Conservation (phyloP, 92 coral and sea anemone genomes). For the Siderastrea siderea region DNA sequence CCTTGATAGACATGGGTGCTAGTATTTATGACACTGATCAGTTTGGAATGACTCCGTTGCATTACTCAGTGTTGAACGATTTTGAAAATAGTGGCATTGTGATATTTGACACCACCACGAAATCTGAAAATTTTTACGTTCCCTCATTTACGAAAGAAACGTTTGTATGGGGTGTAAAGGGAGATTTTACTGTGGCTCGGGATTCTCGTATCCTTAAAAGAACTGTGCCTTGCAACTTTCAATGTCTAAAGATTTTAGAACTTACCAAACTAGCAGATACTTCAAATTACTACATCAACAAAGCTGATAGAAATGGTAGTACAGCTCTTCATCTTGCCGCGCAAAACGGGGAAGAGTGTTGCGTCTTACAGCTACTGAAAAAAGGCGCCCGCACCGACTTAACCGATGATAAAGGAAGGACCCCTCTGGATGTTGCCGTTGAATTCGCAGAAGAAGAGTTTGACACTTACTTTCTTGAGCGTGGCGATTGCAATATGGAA, state of each 20-base stretch:
- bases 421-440: constrained; percentile 17
- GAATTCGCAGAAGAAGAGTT: neutral
- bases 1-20: constrained; percentile 33
- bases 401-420: neutral
- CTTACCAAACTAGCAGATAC: neutral
- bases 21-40: constrained; percentile 28
- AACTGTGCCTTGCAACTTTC: neutral
- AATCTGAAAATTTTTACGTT: neutral
- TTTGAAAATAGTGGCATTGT: neutral
- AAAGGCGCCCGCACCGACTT: neutral
- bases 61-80: constrained; percentile 28
- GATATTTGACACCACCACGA: neutral
- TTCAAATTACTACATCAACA: neutral
- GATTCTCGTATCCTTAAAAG: neutral
- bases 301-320: constrained; percentile 43
- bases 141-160: neutral
- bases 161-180: constrained; percentile 3
- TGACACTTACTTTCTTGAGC: neutral
- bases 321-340: constrained; percentile 77
- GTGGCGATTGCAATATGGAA: neutral
- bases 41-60: constrained; percentile 61
- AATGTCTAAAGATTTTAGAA: neutral
- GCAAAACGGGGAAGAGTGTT: constrained; percentile 48
- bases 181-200: neutral
- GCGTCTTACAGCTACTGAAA: neutral